Evolutionary conservation across 2,797 vertebrate species (phyloP), one percentile per base, ranked within the genome.

Genomic region (Falco biarmicus): DNA sequence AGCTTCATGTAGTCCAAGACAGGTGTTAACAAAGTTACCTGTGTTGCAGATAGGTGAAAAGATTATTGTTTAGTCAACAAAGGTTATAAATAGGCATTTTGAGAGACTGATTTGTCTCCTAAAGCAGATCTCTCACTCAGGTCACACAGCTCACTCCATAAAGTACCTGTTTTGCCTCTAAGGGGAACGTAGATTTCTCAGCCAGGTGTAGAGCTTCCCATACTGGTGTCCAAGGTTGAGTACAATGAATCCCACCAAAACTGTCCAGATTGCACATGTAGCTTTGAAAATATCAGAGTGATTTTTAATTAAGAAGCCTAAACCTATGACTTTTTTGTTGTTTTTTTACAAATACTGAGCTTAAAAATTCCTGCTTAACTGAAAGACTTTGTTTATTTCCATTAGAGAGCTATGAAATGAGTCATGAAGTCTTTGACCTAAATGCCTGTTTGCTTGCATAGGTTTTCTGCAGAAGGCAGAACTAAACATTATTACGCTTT

Each of bases 261-360:
- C 5, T 26, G 16, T 29, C 22, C 14, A 43, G 29, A 48, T 25
- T 61, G 24, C 18, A 31, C 32, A 32, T 19, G 59, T 34, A 51
- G 18, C 34, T 84, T 70, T 65, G 74, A 70, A 79, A 87, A 59
- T 32, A 75, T 56, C 32, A 43, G 56, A 53, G 11, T 29, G 39
- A 43, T 37, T 84, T 84, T 80, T 61, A 47, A 20, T 20, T 31
- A 34, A 64, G n/a, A 91, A 82, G 37, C 15, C 9, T 21, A 29
- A 69, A 59, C 54, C 32, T 16, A 9, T 68, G 5, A 15, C 12
- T 56, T 84, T 1, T 3, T 16, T 9, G 0, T 1, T 7, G 43
- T 29, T 48, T 15, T 50, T 85, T 54, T 59, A 26, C 11, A 61
- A 20, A 56, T 15, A 54, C 25, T 41, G 41, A 63, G 9, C 9